A percentile compares a stretch with the other conserved stretches of the same genome.
phyloP scores from a whole-genome alignment of 2,888 invertebrate species.

The Phortica magna region DNA sequence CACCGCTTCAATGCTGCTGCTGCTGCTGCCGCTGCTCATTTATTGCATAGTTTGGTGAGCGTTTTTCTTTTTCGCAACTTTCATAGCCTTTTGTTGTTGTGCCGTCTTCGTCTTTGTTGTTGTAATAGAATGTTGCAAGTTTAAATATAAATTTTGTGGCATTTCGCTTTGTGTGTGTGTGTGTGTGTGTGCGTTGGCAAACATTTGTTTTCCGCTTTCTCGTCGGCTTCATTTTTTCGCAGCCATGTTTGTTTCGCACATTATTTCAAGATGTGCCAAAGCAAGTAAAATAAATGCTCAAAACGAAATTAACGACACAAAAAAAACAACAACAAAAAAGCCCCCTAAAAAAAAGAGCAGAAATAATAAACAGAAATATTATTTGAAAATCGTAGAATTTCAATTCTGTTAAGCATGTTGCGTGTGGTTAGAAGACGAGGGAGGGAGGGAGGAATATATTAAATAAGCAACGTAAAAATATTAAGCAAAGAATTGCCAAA shows the following conservation, averaged over 20 bases:
- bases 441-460: no score
- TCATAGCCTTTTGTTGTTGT: not conserved
- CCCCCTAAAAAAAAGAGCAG: not conserved
- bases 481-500: no score
- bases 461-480: no score
- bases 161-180: slow-evolving; percentile 38
- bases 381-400: no score
- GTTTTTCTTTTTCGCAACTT: not conserved
- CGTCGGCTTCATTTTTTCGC: not conserved
- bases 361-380: not conserved
- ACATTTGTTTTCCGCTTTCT: not conserved
- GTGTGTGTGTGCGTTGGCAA: not conserved
- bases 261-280: slow-evolving; percentile 49
- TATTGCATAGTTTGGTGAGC: slow-evolving; percentile 29
- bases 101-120: slow-evolving; percentile 14
- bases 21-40: not conserved
- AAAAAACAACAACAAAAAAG: not conserved
- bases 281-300: slow-evolving; percentile 33
- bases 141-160: slow-evolving; percentile 53
- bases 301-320: slow-evolving; percentile 1
- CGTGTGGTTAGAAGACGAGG: no score
- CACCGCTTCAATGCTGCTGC: no score
- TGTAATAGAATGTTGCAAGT: slow-evolving; percentile 49
- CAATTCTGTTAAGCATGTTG: no score
- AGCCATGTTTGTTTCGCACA: slow-evolving; percentile 21